Base-by-base conservation (phyloP, 2,888 invertebrate genomes). In the Sphaerophoria taeniata region DNA sequence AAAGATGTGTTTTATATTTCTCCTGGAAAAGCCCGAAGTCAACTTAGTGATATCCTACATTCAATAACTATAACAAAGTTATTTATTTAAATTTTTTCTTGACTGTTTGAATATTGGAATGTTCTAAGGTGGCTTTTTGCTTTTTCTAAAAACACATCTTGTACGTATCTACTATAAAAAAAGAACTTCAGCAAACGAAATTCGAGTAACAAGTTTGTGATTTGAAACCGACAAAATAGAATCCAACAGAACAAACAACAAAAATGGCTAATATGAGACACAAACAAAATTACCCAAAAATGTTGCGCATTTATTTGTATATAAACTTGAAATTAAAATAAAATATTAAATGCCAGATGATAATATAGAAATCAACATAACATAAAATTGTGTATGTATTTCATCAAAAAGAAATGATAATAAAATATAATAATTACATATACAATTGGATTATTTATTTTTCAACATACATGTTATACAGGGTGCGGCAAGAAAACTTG, bases 281-380 rank as follows among this genome's bases (percentile, higher is more conserved):
- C 72, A 45, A 74, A 31, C 31, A 69, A 45, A 71, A 63, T 16
- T 74, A 85, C 12, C 81, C 69, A 81, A 76, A 69, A 77, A 81
- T 77, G 76, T 85, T 81, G 85, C 81, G 85, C 81, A 81, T 85
- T 85, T 85, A 85, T 85, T 81, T 85, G 81, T 85, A 81, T 77
- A 85, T 76, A 76, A 85, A 85, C 51, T 75, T 80, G 63, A 77
- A 76, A 73, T 76, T 69, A 61, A 76, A 81, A 75, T 43, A 55
- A 69, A 53, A 43, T 58, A 67, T 56, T 24, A 24, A 81, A 85
- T 45, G 70, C 81, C 77, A 73, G 80, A 81, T 63, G 80, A 85
- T 77, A 81, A 85, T 69, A 85, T 61, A 72, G 61, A 75, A 71
- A 71, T 58, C 69, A 71, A 63, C 56, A 61, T 58, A 69, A 79